Conservation (phyloP, 2,888 invertebrate species). For the Drosophila trichaetosa region DNA sequence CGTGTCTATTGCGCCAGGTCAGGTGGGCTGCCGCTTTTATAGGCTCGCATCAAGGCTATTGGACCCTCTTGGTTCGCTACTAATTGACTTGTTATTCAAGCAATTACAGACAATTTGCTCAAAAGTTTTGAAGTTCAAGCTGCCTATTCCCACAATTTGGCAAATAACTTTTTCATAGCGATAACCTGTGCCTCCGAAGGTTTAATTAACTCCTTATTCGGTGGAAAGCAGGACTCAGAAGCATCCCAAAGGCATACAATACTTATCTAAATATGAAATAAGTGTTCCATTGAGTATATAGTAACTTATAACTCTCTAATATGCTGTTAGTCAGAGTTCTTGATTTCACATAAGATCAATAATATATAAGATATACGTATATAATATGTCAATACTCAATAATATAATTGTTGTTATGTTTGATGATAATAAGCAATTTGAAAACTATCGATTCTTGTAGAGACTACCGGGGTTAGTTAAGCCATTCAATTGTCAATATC, state of each 20-base stretch:
- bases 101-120: constrained; percentile 2
- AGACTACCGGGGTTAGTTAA: neutral
- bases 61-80: neutral
- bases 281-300: neutral
- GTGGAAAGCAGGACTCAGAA: neutral
- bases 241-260: neutral
- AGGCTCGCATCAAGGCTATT: neutral
- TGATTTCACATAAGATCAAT: no score
- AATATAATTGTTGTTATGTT: neutral
- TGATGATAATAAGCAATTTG: neutral
- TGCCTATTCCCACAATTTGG: constrained; percentile 38
- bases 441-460: neutral
- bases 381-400: no score
- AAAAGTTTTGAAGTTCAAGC: constrained; percentile 38
- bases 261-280: neutral
- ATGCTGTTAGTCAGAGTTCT: neutral
- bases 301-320: neutral
- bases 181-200: neutral
- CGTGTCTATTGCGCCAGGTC: neutral
- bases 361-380: no score
- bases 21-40: neutral
- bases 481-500: neutral
- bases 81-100: constrained; percentile 66
- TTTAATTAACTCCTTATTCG: neutral
- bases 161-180: constrained; percentile 7